Percentiles rank a stretch among this genome's conserved stretches.
These are phyloP conservation scores for Leptinotarsa undecemlineata DNA, from an alignment of 1,140 invertebrate species.

Conservation along the genomic window DNA sequence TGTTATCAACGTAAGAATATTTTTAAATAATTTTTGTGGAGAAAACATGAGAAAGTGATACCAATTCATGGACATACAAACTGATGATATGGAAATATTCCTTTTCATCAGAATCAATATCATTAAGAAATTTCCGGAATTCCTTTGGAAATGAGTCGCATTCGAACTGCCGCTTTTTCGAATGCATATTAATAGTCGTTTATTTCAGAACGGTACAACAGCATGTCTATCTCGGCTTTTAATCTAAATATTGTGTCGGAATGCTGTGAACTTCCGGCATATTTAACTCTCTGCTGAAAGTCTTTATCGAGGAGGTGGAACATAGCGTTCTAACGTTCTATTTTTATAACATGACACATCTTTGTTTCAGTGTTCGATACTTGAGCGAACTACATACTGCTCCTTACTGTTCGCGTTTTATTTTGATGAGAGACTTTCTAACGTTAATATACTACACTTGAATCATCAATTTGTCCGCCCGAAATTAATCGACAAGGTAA, in stretches of 20 bases:
- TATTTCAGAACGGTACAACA: constrained; percentile 18
- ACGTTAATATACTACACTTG: too few species aligned
- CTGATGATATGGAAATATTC: not conserved
- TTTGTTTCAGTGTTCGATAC: not conserved
- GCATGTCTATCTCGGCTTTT: constrained; percentile 17
- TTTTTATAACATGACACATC: constrained; percentile 16
- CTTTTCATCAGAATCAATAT: constrained; percentile 1
- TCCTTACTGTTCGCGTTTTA: not conserved
- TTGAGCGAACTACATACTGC: not conserved
- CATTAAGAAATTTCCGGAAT: constrained; percentile 15
- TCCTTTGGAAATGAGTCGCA: not conserved
- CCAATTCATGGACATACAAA: too few species aligned
- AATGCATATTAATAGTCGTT: constrained; percentile 20
- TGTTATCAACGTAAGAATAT: too few species aligned
- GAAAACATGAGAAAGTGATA: too few species aligned
- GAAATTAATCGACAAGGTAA: too few species aligned
- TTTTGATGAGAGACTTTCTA: too few species aligned
- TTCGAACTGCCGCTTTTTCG: constrained; percentile 17
- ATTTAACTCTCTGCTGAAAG: constrained; percentile 22
- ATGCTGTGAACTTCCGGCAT: constrained; percentile 24
- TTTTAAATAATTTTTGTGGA: too few species aligned
- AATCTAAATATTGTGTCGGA: constrained; percentile 21
- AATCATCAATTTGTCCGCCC: too few species aligned
- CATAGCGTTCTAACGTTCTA: constrained; percentile 9
- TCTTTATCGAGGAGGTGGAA: constrained; percentile 20